Evolutionary conservation across 2,888 invertebrate species (phyloP).

Genomic region (Hyposoter dolosus): DNA sequence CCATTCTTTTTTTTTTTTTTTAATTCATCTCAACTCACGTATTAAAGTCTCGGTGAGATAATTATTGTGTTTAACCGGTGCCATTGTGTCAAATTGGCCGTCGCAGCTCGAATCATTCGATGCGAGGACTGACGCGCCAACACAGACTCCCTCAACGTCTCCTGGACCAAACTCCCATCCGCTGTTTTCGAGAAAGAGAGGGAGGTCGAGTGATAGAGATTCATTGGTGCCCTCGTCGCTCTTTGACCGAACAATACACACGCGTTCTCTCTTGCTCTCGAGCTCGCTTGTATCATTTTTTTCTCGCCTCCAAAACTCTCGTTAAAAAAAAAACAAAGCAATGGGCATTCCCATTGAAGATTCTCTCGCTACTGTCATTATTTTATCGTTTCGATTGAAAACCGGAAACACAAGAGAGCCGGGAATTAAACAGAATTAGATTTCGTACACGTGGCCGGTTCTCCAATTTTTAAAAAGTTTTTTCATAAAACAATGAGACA

Average conservation of each 20-base stretch:
- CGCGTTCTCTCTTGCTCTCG: conserved; percentile 35
- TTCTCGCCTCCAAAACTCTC: conserved; percentile 44
- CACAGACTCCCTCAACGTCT: conserved; percentile 20
- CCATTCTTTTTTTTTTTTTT: conserved; percentile 23
- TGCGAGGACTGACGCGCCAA: conserved; percentile 41
- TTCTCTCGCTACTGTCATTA: conserved; percentile 56
- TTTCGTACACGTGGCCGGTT: not conserved
- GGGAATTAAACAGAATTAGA: not conserved
- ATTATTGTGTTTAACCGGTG: conserved; percentile 68
- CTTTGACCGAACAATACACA: conserved; percentile 29
- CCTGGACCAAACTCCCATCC: conserved; percentile 52
- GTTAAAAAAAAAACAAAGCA: conserved; percentile 25
- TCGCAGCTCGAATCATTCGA: conserved; percentile 62
- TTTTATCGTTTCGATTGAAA: conserved; percentile 17
- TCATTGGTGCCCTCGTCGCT: conserved; percentile 59
- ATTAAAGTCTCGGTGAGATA: conserved; percentile 50
- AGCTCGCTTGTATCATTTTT: not conserved
- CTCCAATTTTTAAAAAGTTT: not conserved
- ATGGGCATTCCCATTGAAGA: conserved; percentile 49
- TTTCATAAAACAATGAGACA: not conserved
- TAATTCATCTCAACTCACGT: conserved; percentile 50
- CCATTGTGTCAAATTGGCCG: conserved; percentile 68
- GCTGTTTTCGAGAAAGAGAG: conserved; percentile 35
- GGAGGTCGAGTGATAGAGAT: conserved; percentile 51
- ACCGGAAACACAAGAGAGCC: conserved; percentile 40